These are phyloP conservation scores for Drosophila imparisetae DNA, from an alignment of 2,888 invertebrate species.

Conservation along the genomic window DNA sequence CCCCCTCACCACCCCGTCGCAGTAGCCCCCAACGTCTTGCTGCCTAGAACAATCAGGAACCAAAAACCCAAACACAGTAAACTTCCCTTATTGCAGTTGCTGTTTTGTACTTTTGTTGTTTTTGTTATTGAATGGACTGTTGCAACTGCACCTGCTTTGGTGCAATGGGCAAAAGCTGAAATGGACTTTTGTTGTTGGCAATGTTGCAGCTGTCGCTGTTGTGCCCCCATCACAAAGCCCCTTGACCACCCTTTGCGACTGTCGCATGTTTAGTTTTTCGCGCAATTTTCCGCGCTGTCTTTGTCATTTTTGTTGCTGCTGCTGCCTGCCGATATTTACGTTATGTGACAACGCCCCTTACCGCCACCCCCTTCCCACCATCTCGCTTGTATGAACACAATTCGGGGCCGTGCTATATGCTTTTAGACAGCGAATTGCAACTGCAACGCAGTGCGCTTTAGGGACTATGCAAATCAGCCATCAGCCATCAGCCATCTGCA, in stretches of 20 bases:
- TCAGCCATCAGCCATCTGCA: constrained; percentile 49
- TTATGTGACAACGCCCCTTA: constrained; percentile 42
- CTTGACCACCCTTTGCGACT: constrained; percentile 16
- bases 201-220: constrained; percentile 65
- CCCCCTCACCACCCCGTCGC: neutral
- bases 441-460: constrained; percentile 69
- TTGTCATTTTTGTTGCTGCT: constrained; percentile 60
- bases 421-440: constrained; percentile 77
- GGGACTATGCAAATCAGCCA: constrained; percentile 79
- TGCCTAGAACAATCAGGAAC: constrained; percentile 15
- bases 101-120: constrained; percentile 46
- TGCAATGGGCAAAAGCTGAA: constrained; percentile 63
- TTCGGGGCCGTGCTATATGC: constrained; percentile 50
- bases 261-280: constrained; percentile 77
- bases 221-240: neutral
- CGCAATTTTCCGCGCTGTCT: constrained; percentile 79
- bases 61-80: constrained; percentile 10
- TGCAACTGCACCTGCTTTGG: constrained; percentile 65
- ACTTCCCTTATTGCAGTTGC: constrained; percentile 60
- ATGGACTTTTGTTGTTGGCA: constrained; percentile 66
- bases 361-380: neutral
- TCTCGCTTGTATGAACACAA: constrained; percentile 8
- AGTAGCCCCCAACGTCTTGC: constrained; percentile 3
- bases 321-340: constrained; percentile 48
- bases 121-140: constrained; percentile 28